phyloP scores from a whole-genome alignment of 2,888 invertebrate genomes.

The Eilema sororculum region DNA sequence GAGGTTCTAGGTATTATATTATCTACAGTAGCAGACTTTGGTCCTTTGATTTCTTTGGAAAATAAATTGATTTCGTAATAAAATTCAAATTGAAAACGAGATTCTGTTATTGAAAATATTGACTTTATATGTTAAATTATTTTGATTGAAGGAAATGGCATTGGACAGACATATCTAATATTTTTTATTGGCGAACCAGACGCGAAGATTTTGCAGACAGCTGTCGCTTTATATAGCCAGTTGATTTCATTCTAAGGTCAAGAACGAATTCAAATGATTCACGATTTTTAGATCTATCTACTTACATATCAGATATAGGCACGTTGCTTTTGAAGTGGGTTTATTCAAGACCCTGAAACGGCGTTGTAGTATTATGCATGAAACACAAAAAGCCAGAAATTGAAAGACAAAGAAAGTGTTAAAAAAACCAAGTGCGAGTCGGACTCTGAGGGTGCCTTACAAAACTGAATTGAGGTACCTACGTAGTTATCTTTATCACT shows the following conservation, averaged over 20 bases:
- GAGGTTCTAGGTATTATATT: neutral
- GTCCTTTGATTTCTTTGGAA: constrained; percentile 15
- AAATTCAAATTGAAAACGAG: constrained; percentile 32
- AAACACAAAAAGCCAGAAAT: too few relatives aligned
- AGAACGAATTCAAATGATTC: neutral
- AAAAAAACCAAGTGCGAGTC: too few relatives aligned
- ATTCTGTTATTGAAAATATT: constrained; percentile 13
- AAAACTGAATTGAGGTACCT: too few relatives aligned
- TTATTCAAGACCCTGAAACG: too few relatives aligned
- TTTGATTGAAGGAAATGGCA: constrained; percentile 29
- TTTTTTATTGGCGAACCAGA: constrained; percentile 8
- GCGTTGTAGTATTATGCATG: too few relatives aligned
- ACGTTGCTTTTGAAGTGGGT: neutral
- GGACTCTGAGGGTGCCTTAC: too few relatives aligned
- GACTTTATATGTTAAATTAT: constrained; percentile 25
- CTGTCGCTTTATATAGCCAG: constrained; percentile 5
- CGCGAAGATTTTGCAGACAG: neutral
- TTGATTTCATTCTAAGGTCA: constrained; percentile 13
- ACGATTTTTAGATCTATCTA: neutral
- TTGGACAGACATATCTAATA: constrained; percentile 9
- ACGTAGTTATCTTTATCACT: too few relatives aligned
- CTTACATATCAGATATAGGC: neutral
- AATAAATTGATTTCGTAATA: constrained; percentile 19
- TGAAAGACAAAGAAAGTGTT: too few relatives aligned
- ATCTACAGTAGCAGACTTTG: neutral